Percentiles rank a stretch among this genome's conserved stretches.
Evolutionary conservation across 2,113 vertebrate genomes (phyloP).

Genomic region (Phodopus roborovskii): DNA sequence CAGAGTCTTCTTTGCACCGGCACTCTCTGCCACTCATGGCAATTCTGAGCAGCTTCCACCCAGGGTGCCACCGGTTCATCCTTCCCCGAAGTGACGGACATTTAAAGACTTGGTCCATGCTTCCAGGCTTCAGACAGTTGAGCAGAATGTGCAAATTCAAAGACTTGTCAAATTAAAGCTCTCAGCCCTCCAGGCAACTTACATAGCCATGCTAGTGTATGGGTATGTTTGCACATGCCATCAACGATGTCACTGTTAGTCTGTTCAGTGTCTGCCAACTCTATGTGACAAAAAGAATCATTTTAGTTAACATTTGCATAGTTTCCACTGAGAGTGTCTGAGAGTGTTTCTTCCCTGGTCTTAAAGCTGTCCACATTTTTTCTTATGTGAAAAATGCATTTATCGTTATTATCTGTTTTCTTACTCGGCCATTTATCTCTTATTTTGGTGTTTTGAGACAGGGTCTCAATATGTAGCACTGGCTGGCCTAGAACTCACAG

Average conservation of each 20-base stretch:
- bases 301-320: background rate
- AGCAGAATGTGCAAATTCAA: background rate
- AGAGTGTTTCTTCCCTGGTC: background rate
- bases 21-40: rapidly evolving
- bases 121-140: background rate
- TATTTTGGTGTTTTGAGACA: background rate
- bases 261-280: background rate
- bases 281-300: background rate
- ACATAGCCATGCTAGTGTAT: too few species aligned
- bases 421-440: background rate
- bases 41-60: background rate
- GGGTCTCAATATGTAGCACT: background rate
- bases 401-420: background rate
- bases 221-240: background rate
- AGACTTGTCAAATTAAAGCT: slow-evolving; percentile 3
- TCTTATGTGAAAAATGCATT: background rate
- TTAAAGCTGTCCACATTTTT: background rate
- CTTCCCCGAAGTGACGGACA: background rate
- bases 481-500: background rate
- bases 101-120: background rate
- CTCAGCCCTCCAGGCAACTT: background rate
- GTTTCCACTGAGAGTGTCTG: background rate
- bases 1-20: background rate
- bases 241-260: background rate
- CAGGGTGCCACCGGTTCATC: background rate